These are phyloP conservation scores for Oscheius sp. DNA, from an alignment of 2,888 invertebrate species.

Conservation along the genomic window DNA sequence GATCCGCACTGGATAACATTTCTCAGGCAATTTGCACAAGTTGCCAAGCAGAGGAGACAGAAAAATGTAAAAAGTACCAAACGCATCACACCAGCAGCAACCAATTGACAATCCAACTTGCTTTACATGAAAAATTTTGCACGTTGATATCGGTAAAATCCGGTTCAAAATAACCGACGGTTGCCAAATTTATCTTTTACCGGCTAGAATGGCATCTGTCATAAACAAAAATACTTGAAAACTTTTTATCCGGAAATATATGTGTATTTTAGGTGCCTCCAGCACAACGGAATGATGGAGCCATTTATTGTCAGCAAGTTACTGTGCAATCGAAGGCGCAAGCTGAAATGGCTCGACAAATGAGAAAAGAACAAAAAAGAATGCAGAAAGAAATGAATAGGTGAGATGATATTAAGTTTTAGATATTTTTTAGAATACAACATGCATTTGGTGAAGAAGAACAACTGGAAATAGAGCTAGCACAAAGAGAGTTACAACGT, in stretches of 20 bases:
- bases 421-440: constrained; percentile 86
- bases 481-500: constrained; percentile 56
- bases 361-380: constrained; percentile 61
- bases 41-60: background rate
- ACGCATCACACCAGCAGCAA: background rate
- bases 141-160: no score
- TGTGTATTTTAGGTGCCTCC: constrained; percentile 15
- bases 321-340: constrained; percentile 58
- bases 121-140: background rate
- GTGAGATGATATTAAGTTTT: constrained; percentile 65
- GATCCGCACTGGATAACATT: constrained; percentile 13
- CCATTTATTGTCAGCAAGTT: constrained; percentile 53
- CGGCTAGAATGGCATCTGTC: no score
- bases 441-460: constrained; percentile 77
- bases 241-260: no score
- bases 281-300: constrained; percentile 22
- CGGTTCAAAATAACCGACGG: no score
- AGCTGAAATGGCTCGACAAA: constrained; percentile 51
- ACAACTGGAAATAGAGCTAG: constrained; percentile 61
- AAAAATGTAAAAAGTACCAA: background rate
- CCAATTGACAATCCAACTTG: background rate
- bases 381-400: constrained; percentile 50
- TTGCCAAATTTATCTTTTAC: no score
- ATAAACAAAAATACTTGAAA: no score
- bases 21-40: background rate